These are phyloP conservation scores for Protobothrops flavoviridis DNA, from an alignment of 2,113 vertebrate species.

Conservation along the genomic window DNA sequence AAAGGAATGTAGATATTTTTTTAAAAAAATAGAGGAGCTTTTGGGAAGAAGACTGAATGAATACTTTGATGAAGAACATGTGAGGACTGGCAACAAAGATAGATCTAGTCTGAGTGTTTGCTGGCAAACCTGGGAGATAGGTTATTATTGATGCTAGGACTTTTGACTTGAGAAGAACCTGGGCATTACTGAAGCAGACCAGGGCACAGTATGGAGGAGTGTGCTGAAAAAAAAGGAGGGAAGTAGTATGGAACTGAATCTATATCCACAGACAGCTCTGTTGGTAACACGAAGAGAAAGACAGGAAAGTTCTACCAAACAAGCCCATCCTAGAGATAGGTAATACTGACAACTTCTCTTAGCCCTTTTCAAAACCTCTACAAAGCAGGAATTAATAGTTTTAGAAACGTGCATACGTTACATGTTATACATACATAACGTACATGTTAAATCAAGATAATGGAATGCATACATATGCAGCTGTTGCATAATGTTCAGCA, in stretches of 20 bases:
- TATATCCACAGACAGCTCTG: not conserved
- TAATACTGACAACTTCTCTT: not conserved
- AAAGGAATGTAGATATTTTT: not conserved
- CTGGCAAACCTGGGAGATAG: not conserved
- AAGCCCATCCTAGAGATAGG: not conserved
- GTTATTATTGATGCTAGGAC: not conserved
- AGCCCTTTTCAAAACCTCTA: not conserved
- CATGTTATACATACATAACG: too few species aligned
- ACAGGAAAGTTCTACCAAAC: not conserved
- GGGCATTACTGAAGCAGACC: not conserved
- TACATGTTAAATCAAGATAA: not conserved
- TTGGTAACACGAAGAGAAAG: not conserved
- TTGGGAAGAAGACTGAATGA: not conserved
- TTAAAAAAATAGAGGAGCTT: not conserved
- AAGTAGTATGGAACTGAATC: not conserved
- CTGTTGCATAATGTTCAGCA: not conserved
- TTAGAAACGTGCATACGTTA: not conserved
- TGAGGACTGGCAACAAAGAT: not conserved
- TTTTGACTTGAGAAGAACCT: not conserved
- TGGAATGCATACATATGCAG: not conserved
- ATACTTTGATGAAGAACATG: not conserved
- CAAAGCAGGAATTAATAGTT: not conserved
- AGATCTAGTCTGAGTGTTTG: not conserved
- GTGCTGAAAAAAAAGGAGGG: not conserved
- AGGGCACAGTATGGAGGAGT: not conserved